These are phyloP conservation scores for Hiodon alosoides DNA, from an alignment of 2,113 vertebrate species.

Conservation along the genomic window DNA sequence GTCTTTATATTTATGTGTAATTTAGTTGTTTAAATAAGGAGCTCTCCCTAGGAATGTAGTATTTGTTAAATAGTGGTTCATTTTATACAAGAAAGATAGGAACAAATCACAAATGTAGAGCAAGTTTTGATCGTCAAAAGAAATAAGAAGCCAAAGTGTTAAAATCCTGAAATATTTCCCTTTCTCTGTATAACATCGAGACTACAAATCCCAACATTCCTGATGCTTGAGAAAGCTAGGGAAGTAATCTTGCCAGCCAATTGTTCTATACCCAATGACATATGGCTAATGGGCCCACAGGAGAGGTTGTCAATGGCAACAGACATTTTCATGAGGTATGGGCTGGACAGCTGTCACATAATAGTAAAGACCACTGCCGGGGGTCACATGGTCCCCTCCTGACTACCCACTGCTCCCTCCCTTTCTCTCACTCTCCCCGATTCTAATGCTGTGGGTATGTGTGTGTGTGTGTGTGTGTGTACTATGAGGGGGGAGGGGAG, in stretches of 20 bases:
- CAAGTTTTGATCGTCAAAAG: background rate
- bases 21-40: no score
- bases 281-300: conserved; percentile 27
- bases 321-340: conserved; percentile 38
- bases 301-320: conserved; percentile 40
- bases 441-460: conserved; percentile 39
- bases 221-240: background rate
- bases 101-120: no score
- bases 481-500: conserved; percentile 13
- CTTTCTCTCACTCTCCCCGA: conserved; percentile 41
- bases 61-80: no score
- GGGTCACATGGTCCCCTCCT: conserved; percentile 47
- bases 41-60: no score
- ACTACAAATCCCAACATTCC: conserved; percentile 25
- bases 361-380: conserved; percentile 45
- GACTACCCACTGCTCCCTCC: conserved; percentile 39
- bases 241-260: conserved; percentile 21
- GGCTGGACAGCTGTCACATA: conserved; percentile 54
- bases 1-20: background rate
- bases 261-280: conserved; percentile 21
- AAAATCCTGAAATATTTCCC: background rate
- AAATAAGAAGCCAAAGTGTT: background rate
- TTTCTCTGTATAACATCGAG: background rate
- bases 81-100: no score
- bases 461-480: conserved; percentile 27